A percentile compares a stretch with the other conserved stretches of the same genome.
Evolutionary conservation across 1,140 invertebrate species (phyloP).

Genomic region (Ceratitis capitata): DNA sequence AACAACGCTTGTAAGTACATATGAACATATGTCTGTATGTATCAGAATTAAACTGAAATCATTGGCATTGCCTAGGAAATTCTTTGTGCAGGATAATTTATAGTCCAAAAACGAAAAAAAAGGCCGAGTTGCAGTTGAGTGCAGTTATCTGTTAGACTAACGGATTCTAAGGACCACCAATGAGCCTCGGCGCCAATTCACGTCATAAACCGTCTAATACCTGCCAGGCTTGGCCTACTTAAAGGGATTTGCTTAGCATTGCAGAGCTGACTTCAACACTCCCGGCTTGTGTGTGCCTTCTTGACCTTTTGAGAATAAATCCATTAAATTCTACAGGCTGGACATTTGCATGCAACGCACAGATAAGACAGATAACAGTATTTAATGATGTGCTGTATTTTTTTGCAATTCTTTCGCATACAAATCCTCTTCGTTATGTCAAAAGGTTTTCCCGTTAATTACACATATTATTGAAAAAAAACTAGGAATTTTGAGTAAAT

Average conservation of each 20-base stretch:
- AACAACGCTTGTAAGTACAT: not conserved
- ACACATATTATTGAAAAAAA: no score
- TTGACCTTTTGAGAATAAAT: not conserved
- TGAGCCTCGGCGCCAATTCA: not conserved
- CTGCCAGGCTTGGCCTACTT: not conserved
- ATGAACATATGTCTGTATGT: not conserved
- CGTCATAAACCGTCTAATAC: not conserved
- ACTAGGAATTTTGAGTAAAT: constrained; percentile 2
- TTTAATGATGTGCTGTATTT: no score
- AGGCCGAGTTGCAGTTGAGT: no score
- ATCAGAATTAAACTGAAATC: not conserved
- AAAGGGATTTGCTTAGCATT: not conserved
- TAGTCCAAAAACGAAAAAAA: not conserved
- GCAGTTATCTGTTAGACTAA: constrained; percentile 18
- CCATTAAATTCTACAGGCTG: no score
- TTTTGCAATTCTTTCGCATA: no score
- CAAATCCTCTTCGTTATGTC: no score
- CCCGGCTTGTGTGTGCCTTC: not conserved
- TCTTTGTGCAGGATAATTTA: not conserved
- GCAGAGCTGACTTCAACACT: not conserved
- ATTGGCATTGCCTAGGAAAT: not conserved
- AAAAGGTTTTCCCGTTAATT: no score
- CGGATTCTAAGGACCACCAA: not conserved
- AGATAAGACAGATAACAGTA: no score
- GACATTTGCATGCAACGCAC: not conserved